Percentiles rank a stretch among this genome's conserved stretches.
Conservation (phyloP, 2,797 vertebrate species). For the Sebastes baramenuke region DNA sequence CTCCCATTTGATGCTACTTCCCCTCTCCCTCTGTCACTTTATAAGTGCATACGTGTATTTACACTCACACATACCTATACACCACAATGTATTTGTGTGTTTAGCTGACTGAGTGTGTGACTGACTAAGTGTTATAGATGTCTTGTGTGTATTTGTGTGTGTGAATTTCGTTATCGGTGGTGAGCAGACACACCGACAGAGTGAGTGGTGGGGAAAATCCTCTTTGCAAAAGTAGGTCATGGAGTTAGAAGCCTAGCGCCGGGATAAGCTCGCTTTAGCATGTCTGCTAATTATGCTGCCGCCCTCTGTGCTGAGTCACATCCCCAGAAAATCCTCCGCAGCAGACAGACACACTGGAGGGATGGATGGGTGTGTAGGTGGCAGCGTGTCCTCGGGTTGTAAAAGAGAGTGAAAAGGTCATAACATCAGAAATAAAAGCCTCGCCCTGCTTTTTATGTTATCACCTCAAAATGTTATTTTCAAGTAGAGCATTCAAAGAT, state of each 20-base stretch:
- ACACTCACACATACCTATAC: not conserved
- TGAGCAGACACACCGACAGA: slow-evolving; percentile 73
- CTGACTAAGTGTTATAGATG: slow-evolving; percentile 7
- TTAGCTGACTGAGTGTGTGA: slow-evolving; percentile 8
- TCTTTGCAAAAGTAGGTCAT: slow-evolving; percentile 85
- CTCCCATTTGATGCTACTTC: slow-evolving; percentile 14
- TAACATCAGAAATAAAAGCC: no score
- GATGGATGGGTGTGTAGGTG: no score
- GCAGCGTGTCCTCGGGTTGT: no score
- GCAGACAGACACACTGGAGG: no score
- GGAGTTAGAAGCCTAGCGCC: slow-evolving; percentile 72
- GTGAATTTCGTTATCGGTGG: slow-evolving; percentile 75
- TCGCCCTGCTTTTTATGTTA: no score
- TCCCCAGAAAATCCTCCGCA: no score
- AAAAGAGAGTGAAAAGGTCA: no score
- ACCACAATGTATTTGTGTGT: not conserved
- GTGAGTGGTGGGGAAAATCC: slow-evolving; percentile 75
- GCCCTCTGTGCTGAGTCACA: no score
- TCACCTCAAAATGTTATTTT: no score
- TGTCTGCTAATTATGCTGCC: no score
- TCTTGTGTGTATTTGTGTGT: slow-evolving; percentile 31
- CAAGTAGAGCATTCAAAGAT: no score
- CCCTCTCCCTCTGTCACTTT: not conserved
- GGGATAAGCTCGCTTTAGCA: slow-evolving; percentile 55
- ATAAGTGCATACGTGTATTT: not conserved